phyloP scores from a whole-genome alignment of 2,888 invertebrate genomes.

The Campaea margaritaria region DNA sequence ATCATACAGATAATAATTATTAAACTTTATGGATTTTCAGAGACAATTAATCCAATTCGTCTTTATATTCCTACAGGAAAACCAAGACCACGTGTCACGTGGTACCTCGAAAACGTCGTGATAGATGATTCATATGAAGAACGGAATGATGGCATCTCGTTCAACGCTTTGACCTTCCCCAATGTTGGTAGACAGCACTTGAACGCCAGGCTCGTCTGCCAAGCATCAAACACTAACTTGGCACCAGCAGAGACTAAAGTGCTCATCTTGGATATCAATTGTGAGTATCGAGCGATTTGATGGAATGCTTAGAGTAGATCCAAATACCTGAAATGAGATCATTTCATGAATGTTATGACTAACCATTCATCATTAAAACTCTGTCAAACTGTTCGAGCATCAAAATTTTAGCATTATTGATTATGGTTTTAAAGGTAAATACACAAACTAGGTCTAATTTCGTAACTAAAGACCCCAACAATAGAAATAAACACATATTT shows the following conservation, averaged over 20 bases:
- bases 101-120: slow-evolving; percentile 94
- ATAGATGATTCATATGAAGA: slow-evolving; percentile 93
- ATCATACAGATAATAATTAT: no score
- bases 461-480: no score
- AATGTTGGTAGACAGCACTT: slow-evolving; percentile 93
- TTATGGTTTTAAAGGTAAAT: no score
- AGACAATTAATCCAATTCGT: background rate
- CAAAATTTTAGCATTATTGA: no score
- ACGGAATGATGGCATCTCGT: slow-evolving; percentile 88
- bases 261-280: slow-evolving; percentile 92
- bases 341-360: no score
- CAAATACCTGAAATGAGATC: background rate
- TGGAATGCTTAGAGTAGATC: background rate
- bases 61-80: slow-evolving; percentile 81
- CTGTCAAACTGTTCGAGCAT: no score
- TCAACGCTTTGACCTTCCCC: slow-evolving; percentile 92
- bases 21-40: no score
- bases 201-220: slow-evolving; percentile 93
- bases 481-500: no score
- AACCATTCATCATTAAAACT: no score
- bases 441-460: no score
- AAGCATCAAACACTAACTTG: slow-evolving; percentile 94
- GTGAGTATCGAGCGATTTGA: slow-evolving; percentile 85
- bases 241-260: slow-evolving; percentile 91
- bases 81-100: slow-evolving; percentile 91